These are phyloP conservation scores for Arctia plantaginis DNA, from an alignment of 2,888 invertebrate genomes.

Conservation along the genomic window DNA sequence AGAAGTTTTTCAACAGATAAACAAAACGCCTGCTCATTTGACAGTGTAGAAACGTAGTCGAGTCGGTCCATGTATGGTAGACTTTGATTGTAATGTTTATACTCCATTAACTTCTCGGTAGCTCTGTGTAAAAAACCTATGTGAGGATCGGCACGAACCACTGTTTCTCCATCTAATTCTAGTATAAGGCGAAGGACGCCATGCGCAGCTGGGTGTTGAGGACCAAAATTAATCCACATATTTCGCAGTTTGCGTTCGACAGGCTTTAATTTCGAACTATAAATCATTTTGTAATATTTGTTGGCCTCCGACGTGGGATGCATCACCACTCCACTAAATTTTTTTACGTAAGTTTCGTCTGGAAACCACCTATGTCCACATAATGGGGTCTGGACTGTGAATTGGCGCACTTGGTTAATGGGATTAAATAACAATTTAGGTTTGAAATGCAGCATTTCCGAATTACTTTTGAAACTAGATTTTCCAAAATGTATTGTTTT, in stretches of 20 bases:
- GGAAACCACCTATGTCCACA: conserved; percentile 87
- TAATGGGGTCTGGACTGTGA: conserved; percentile 56
- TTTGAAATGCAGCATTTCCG: conserved; percentile 32
- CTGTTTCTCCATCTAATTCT: conserved; percentile 93
- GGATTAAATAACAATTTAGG: conserved; percentile 16
- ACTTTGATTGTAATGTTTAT: conserved; percentile 94
- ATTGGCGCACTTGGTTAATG: conserved; percentile 42
- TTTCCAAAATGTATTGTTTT: conserved; percentile 3
- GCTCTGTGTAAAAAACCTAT: conserved; percentile 95
- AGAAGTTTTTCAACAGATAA: conserved; percentile 94
- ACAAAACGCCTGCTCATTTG: conserved; percentile 92
- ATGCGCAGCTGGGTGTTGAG: conserved; percentile 96
- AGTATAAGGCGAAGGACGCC: conserved; percentile 94
- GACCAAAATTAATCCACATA: conserved; percentile 93
- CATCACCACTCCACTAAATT: conserved; percentile 86
- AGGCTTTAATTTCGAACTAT: conserved; percentile 68
- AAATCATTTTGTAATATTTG: conserved; percentile 71
- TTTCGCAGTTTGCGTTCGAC: conserved; percentile 88
- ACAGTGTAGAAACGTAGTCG: conserved; percentile 95
- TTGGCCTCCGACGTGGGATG: conserved; percentile 82
- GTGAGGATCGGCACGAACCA: conserved; percentile 93
- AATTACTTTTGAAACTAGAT: not conserved
- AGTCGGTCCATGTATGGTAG: conserved; percentile 95
- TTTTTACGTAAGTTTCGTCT: conserved; percentile 86
- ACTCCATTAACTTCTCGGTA: conserved; percentile 95